Evolutionary conservation across 2,113 vertebrate species (phyloP).

Genomic region (Rhea americana): DNA sequence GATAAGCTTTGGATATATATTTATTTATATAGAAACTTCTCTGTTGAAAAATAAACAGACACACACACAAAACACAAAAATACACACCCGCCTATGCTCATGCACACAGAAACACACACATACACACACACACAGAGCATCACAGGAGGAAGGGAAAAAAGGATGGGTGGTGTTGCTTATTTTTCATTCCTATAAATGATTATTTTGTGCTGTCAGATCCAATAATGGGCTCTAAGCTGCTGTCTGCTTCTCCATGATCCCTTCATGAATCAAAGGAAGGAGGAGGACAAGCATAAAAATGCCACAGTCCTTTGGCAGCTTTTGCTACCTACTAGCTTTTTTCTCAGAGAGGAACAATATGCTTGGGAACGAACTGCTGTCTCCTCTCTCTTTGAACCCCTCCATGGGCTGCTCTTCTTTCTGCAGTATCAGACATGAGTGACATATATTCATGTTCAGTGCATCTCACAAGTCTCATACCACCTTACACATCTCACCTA

Average conservation of each 20-base stretch:
- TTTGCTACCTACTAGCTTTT: background rate
- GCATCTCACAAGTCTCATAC: background rate
- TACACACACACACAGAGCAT: accelerated
- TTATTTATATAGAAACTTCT: background rate
- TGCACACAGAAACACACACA: background rate
- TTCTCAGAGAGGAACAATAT: background rate
- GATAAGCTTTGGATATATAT: background rate
- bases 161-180: background rate
- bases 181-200: background rate
- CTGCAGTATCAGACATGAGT: background rate
- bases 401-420: background rate
- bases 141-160: background rate
- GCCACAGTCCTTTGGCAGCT: background rate
- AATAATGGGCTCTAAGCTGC: background rate
- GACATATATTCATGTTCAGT: background rate
- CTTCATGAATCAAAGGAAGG: background rate
- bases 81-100: accelerated
- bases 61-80: background rate
- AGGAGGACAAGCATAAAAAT: background rate
- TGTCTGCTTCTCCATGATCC: background rate
- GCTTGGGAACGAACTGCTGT: background rate
- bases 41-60: background rate
- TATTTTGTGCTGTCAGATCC: background rate
- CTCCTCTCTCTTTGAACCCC: background rate
- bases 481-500: background rate